phyloP scores from a whole-genome alignment of 2,113 vertebrate genomes.

The Oplegnathus fasciatus region DNA sequence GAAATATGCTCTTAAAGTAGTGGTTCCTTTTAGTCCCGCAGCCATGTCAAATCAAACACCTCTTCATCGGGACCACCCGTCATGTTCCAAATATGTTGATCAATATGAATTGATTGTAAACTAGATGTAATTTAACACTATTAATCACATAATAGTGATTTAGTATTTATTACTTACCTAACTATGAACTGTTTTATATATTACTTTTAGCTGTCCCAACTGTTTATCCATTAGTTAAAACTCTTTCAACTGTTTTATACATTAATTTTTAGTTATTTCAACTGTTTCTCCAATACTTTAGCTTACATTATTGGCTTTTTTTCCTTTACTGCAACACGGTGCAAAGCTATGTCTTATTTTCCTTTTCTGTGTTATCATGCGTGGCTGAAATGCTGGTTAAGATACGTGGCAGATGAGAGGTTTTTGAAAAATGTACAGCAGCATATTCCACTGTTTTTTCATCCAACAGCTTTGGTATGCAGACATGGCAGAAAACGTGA shows the following conservation, averaged over 20 bases:
- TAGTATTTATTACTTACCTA: too few species aligned
- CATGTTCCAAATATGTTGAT: not conserved
- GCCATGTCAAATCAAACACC: too few species aligned
- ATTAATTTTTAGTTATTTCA: too few species aligned
- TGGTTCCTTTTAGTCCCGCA: not conserved
- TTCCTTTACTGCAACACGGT: not conserved
- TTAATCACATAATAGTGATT: not conserved
- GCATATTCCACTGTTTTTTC: constrained; percentile 11
- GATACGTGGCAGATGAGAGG: not conserved
- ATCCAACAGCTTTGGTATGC: constrained; percentile 39
- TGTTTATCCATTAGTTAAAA: too few species aligned
- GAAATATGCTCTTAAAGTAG: not conserved
- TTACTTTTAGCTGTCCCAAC: too few species aligned
- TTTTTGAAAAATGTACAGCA: constrained; percentile 9
- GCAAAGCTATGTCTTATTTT: not conserved
- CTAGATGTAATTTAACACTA: not conserved
- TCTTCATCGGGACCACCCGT: not conserved
- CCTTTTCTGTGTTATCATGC: not conserved
- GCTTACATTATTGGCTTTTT: not conserved
- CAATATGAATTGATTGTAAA: not conserved
- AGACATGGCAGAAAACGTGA: constrained; percentile 28
- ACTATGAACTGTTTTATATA: too few species aligned
- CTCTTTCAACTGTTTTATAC: too few species aligned
- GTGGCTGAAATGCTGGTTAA: not conserved
- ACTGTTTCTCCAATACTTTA: too few species aligned